Evolutionary conservation across 2,113 vertebrate genomes (phyloP), one percentile per base, ranked within the genome.

Genomic region (Labeo rohita): DNA sequence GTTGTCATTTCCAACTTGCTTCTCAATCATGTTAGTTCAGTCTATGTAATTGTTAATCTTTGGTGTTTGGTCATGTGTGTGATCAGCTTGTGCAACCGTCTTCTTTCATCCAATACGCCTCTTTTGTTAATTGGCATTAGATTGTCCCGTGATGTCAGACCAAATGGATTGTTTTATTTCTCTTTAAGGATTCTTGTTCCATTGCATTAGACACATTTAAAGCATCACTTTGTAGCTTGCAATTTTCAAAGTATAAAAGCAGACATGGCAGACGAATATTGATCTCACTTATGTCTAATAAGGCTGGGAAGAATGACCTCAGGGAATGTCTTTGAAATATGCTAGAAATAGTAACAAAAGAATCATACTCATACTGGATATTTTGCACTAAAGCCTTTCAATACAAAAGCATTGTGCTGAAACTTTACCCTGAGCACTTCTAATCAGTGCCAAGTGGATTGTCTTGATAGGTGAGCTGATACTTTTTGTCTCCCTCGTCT

Each of bases 231-330:
- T 52, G 34, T 56, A 56, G 34, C 15, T 56, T 75, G 6, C 15
- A 3, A 21, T 28, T 43, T 18, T 2, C 16, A n/a, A 54, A 56
- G 34, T 28, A 78, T 56, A 23, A 83, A 74, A 54, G 47, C 36
- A 70, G n/a, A 21, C 4, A 49, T 23, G 23, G 47, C 80, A 79
- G 49, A 28, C 18, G 23, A 80, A 66, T 50, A 75, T 52, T 84
- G 84, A 89, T 89, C 52, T 78, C 49, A 63, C 77, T n/a, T 45
- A 18, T 49, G 39, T 56, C 50, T 86, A 88, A 88, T 86, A 68
- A 79, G 34, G 18, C 52, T 66, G 34, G 45, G 10, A 47, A 81
- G 18, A 10, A 23, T 21, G 23, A 12, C 49, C 81, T 28, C 23
- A 45, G 13, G 43, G 50, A 70, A 7, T 34, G 8, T 21, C 77